Conservation (phyloP, 1,140 invertebrate species). For the Ganaspis sp. region DNA sequence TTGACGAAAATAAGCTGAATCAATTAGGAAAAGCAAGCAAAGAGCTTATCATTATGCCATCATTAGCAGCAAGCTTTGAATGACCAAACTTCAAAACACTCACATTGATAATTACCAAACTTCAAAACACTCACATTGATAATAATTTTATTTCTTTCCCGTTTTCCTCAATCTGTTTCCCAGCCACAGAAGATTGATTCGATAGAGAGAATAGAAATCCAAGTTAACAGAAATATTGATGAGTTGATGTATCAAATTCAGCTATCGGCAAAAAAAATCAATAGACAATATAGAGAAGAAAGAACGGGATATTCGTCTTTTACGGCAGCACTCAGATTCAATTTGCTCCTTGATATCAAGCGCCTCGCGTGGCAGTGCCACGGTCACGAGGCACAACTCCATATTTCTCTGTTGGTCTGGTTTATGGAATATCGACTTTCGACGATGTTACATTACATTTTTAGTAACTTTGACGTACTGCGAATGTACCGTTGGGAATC, state of each 20-base stretch:
- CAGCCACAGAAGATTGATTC: background rate
- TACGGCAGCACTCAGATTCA: constrained; percentile 65
- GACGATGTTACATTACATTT: constrained; percentile 54
- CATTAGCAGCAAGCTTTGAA: too few species aligned
- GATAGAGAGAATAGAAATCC: background rate
- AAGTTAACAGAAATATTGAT: constrained; percentile 18
- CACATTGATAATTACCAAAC: too few species aligned
- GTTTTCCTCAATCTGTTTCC: background rate
- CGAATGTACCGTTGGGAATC: constrained; percentile 39
- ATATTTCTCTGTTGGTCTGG: constrained; percentile 41
- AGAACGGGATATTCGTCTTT: constrained; percentile 62
- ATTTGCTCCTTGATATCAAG: constrained; percentile 65
- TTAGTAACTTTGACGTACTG: constrained; percentile 57
- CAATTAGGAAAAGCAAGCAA: too few species aligned
- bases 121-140: too few species aligned
- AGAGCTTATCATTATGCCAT: too few species aligned
- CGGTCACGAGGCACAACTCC: constrained; percentile 33
- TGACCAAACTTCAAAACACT: too few species aligned
- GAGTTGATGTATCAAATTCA: constrained; percentile 10
- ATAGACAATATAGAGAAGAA: constrained; percentile 54
- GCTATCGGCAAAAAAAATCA: constrained; percentile 48
- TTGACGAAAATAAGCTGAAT: too few species aligned
- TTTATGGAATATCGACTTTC: constrained; percentile 47
- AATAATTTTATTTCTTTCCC: background rate
- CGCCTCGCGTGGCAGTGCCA: constrained; percentile 41